phyloP scores from a whole-genome alignment of 53 echinoderm and acorn worm genomes.

The Apostichopus leukothele region DNA sequence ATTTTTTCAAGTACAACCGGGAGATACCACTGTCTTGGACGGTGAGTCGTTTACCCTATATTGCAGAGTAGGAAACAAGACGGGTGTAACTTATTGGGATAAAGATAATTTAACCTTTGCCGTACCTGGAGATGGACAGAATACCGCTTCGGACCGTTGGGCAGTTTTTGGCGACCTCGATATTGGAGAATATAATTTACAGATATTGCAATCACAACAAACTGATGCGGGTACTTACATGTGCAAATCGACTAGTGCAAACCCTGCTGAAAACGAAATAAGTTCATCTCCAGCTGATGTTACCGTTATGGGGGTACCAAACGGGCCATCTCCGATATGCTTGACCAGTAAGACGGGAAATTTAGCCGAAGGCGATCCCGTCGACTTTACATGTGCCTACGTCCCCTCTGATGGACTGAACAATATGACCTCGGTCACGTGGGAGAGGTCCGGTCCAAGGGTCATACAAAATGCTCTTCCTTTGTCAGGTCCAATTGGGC shows the following conservation, averaged over 20 bases:
- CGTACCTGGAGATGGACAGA: constrained; percentile 41
- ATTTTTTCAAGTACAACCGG: constrained; percentile 52
- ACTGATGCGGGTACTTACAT: constrained; percentile 66
- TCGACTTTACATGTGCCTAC: constrained; percentile 81
- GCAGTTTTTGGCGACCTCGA: constrained; percentile 74
- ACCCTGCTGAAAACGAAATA: constrained; percentile 43
- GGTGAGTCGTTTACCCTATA: constrained; percentile 76
- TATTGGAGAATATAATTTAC: constrained; percentile 86
- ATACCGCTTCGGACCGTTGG: constrained; percentile 51
- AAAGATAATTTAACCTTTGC: constrained; percentile 65
- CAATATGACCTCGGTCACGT: background rate
- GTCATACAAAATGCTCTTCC: constrained; percentile 3
- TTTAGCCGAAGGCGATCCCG: constrained; percentile 65
- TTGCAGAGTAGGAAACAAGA: constrained; percentile 63
- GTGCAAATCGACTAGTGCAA: constrained; percentile 61
- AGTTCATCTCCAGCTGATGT: constrained; percentile 59
- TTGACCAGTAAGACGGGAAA: constrained; percentile 67
- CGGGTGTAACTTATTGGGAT: constrained; percentile 73
- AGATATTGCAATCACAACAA: constrained; percentile 54
- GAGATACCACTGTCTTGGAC: constrained; percentile 57
- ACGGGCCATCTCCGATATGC: constrained; percentile 60
- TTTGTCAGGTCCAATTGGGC: background rate
- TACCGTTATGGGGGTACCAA: constrained; percentile 46
- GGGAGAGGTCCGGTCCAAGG: constrained; percentile 27
- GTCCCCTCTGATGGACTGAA: constrained; percentile 24